Base-by-base conservation (phyloP, 2,797 vertebrate genomes). In the Myotis pilosus region DNA sequence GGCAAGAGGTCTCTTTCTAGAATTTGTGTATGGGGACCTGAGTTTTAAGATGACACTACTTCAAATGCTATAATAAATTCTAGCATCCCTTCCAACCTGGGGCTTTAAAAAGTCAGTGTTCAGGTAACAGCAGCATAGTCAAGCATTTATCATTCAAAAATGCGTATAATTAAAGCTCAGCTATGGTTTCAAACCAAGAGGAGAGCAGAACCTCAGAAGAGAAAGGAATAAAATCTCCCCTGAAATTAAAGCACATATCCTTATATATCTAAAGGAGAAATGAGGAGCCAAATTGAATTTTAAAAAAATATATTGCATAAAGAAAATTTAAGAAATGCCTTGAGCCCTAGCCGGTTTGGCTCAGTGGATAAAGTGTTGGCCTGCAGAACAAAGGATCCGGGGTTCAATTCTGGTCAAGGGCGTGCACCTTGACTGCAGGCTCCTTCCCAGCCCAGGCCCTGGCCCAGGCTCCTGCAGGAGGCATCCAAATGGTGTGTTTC, bases 31-130 rank as follows among this genome's bases (percentile, higher is more conserved):
- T 20, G 53, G 87, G 38, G 74, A 95, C n/a, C 36, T n/a, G 72
- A 71, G 60, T 93, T 94, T 94, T 88, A 57, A 96, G 94, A 91
- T 60, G 81, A 84, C 55, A 89, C 13, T 8, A 60, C 79, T 87
- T 93, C 64, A 90, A 87, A 86, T 25, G 74, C 92, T 76, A 25
- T 86, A 85, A 95, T 93, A 93, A 87, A 94, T 92, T 90, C n/a
- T 33, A 75, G 8, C 78, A 89, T 76, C 44, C 30, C 79, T 79
- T 91, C 60, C 55, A 93, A 82, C 60, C 41, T 19, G 69, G 82
- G 47, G 30, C 49, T 89, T 87, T 92, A 49, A 90, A 90, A 92
- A 94, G 85, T 93, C 90, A 90, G 51, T 69, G 86, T 47, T 41
- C 72, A 13, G 38, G 28, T 51, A 47, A 81, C 17, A 62, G 66